phyloP scores from a whole-genome alignment of 2,113 vertebrate species.

The Garra rufa region DNA sequence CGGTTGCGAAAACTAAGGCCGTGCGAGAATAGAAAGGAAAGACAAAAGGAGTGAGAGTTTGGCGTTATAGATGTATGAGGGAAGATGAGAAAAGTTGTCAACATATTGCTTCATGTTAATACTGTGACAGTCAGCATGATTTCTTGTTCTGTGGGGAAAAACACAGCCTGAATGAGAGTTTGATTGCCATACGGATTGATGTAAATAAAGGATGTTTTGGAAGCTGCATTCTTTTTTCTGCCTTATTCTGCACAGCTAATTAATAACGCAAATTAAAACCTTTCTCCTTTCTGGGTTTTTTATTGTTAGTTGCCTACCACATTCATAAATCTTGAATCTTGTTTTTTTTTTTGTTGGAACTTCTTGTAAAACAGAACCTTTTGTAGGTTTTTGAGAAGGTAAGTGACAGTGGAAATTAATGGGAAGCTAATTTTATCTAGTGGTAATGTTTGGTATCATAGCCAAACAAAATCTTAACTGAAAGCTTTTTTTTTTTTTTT shows the following conservation, averaged over 20 bases:
- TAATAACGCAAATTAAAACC: too few species aligned
- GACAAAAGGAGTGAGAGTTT: not conserved
- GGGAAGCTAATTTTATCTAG: not conserved
- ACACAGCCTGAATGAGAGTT: slow-evolving; percentile 31
- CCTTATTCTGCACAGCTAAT: slow-evolving; percentile 60
- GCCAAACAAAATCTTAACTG: too few species aligned
- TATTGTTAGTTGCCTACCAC: not conserved
- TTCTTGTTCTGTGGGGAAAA: slow-evolving; percentile 40
- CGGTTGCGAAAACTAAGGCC: not conserved
- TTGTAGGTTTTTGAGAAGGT: too few species aligned
- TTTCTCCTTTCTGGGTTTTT: too few species aligned
- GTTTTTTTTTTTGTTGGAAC: not conserved
- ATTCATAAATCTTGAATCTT: not conserved
- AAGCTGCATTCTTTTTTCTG: slow-evolving; percentile 59
- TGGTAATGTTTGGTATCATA: not conserved
- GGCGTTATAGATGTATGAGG: slow-evolving; percentile 2
- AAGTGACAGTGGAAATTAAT: not conserved
- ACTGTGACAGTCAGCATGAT: slow-evolving; percentile 18
- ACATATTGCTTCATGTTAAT: slow-evolving; percentile 19
- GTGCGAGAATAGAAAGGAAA: slow-evolving; percentile 6
- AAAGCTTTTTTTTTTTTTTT: too few species aligned
- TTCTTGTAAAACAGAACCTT: slow-evolving; percentile 3
- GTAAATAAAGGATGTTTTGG: slow-evolving; percentile 79
- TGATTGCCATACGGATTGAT: slow-evolving; percentile 65
- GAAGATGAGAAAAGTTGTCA: not conserved